Base-by-base conservation (phyloP, 2,888 invertebrate genomes). In the Trichopria drosophilae region DNA sequence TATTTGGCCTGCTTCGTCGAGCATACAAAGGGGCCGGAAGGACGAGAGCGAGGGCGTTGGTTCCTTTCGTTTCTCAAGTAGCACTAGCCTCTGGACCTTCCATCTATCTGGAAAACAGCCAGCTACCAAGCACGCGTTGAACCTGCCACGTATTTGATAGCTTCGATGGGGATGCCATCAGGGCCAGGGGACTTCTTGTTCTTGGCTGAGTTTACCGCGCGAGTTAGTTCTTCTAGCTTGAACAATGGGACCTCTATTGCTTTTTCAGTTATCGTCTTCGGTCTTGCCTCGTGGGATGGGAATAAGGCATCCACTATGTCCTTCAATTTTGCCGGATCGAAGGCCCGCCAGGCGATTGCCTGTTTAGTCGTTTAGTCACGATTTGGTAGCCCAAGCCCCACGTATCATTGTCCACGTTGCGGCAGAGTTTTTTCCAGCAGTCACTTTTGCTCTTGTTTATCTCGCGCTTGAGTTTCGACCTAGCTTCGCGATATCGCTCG, bases 91-190 rank as follows among this genome's bases (percentile, higher is more conserved):
- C 29, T 55, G 57, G 18, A 16, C 3, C 22, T 57, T 57, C 53
- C 53, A 57, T 3, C 9, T 31, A 1, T 18, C 9, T 1, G 58
- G 59, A n/a, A 57, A 61, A n/a, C n/a, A 36, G 2, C 57, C 55
- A 28, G 51, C 54, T 7, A 9, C 15, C 6, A 57, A 49, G 37
- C 35, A 40, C 6, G 39, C 3, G 19, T 51, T 35, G 34, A 41
- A 3, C 37, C 53, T 60, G 29, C 62, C 60, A 37, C 32, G 1
- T 49, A 16, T 15, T 24, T 24, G 7, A 24, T 6, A 7, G 10
- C 24, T 24, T 24, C 10, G 7, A 24, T 10, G 6, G 24, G 24
- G 10, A 24, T 10, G 6, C 24, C 24, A 10, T 24, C 24, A 7
- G 24, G 24, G 6, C 24, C 24, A 24, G 24, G 24, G 6, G 24